These are phyloP conservation scores for Camptogramma bilineatum DNA, from an alignment of 2,888 invertebrate species.

Conservation along the genomic window DNA sequence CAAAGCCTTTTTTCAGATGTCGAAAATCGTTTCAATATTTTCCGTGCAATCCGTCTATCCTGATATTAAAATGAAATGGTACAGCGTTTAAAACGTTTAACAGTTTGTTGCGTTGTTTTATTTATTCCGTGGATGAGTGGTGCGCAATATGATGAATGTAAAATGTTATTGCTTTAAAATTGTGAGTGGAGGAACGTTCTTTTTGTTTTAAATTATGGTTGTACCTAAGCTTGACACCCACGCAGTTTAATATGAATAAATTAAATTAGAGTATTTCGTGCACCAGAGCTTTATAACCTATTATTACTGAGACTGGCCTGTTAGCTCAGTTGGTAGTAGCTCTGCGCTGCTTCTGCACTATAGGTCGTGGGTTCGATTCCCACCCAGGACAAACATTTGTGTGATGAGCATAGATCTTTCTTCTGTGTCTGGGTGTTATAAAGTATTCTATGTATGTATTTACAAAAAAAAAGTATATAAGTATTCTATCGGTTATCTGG, in stretches of 20 bases:
- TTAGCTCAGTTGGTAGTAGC: too few relatives aligned
- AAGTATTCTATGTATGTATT: too few relatives aligned
- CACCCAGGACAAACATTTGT: too few relatives aligned
- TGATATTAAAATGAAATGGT: constrained; percentile 50
- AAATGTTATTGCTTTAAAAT: constrained; percentile 10
- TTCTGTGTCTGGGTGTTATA: too few relatives aligned
- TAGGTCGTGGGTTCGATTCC: too few relatives aligned
- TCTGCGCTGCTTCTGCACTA: too few relatives aligned
- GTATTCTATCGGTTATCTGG: too few relatives aligned
- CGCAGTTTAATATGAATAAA: not conserved
- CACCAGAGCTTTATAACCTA: too few relatives aligned
- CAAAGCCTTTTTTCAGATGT: constrained; percentile 45
- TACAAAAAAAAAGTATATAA: too few relatives aligned
- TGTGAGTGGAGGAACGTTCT: not conserved
- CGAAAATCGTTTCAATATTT: constrained; percentile 48
- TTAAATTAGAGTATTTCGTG: too few relatives aligned
- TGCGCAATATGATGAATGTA: constrained; percentile 16
- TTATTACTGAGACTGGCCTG: too few relatives aligned
- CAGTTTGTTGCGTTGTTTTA: constrained; percentile 18
- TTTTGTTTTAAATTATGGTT: not conserved
- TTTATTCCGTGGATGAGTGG: constrained; percentile 17
- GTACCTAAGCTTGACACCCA: not conserved
- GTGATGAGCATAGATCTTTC: too few relatives aligned
- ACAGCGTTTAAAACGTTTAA: constrained; percentile 7
- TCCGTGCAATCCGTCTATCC: constrained; percentile 45